Evolutionary conservation across 2,888 invertebrate species (phyloP).

Genomic region (Zygothrica quintamaculata): DNA sequence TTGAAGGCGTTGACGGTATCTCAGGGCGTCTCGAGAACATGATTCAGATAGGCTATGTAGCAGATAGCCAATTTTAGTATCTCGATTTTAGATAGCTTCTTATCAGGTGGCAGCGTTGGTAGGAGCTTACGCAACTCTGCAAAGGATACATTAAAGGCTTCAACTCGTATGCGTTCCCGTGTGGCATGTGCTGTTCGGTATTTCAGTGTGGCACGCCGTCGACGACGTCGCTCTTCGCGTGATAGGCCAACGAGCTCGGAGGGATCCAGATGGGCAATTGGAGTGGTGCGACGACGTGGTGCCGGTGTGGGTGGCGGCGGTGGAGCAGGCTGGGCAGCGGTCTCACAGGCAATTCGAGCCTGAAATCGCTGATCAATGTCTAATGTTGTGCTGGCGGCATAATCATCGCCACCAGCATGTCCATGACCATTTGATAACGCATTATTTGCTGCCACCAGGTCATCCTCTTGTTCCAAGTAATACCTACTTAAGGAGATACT

Average conservation of each 20-base stretch:
- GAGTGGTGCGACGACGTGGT: conserved; percentile 82
- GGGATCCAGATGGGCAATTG: conserved; percentile 83
- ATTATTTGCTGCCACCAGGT: conserved; percentile 59
- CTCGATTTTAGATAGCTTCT: conserved; percentile 99
- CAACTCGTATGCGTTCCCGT: conserved; percentile 96
- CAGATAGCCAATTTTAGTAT: conserved; percentile 98
- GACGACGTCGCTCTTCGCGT: conserved; percentile 85
- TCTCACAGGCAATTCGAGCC: conserved; percentile 83
- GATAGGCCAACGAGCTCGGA: conserved; percentile 84
- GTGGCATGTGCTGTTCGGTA: conserved; percentile 95
- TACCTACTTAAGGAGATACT: conserved; percentile 84
- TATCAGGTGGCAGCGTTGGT: conserved; percentile 97
- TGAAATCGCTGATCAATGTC: conserved; percentile 82
- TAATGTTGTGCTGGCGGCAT: conserved; percentile 72
- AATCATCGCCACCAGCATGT: conserved; percentile 64
- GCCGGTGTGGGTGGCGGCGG: conserved; percentile 82
- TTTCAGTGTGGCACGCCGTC: conserved; percentile 97
- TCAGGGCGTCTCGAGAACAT: conserved; percentile 92
- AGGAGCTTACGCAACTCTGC: conserved; percentile 94
- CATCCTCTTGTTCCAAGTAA: conserved; percentile 77
- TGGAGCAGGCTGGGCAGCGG: conserved; percentile 80
- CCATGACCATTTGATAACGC: conserved; percentile 49
- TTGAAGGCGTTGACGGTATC: conserved; percentile 68
- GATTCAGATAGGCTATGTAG: conserved; percentile 98
- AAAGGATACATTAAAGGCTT: conserved; percentile 98